Percentiles rank a stretch among this genome's conserved stretches.
phyloP scores from a whole-genome alignment of 2,797 vertebrate genomes.

The Sardinella longiceps region DNA sequence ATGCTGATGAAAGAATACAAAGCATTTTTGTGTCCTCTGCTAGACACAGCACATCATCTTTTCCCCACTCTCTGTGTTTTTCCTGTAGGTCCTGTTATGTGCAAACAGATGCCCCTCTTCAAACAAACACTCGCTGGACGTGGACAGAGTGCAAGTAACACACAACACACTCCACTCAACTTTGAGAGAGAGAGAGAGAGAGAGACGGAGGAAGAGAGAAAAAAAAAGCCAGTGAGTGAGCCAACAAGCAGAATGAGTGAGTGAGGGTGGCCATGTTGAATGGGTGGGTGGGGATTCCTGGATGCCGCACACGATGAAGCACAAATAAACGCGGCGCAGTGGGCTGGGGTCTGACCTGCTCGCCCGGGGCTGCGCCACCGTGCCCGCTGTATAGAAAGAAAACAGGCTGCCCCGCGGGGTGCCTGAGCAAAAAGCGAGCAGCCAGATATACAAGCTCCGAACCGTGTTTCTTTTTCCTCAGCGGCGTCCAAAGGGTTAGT shows the following conservation, averaged over 20 bases:
- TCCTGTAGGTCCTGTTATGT: conserved; percentile 38
- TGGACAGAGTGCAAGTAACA: conserved; percentile 37
- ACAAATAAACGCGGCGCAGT: conserved; percentile 75
- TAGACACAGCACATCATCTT: not conserved
- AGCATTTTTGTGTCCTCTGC: not conserved
- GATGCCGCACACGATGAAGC: conserved; percentile 71
- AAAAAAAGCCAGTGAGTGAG: not conserved
- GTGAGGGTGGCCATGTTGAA: conserved; percentile 36
- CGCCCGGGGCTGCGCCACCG: conserved; percentile 69
- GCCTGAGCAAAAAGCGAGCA: conserved; percentile 72
- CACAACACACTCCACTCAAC: conserved; percentile 33
- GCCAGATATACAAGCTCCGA: conserved; percentile 80
- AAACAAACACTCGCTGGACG: conserved; percentile 55
- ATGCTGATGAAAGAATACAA: not conserved
- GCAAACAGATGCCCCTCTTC: conserved; percentile 54
- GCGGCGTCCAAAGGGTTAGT: conserved; percentile 80
- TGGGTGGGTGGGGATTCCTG: conserved; percentile 47
- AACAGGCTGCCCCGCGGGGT: conserved; percentile 86
- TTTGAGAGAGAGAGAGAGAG: not conserved
- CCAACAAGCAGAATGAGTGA: conserved; percentile 6
- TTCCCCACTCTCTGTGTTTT: conserved; percentile 29
- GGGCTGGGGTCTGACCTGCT: conserved; percentile 75
- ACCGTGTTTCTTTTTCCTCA: conserved; percentile 82
- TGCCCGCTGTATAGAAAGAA: conserved; percentile 84
- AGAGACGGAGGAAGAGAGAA: not conserved